Conservation (phyloP, 1,140 invertebrate species). For the Panulirus ornatus region DNA sequence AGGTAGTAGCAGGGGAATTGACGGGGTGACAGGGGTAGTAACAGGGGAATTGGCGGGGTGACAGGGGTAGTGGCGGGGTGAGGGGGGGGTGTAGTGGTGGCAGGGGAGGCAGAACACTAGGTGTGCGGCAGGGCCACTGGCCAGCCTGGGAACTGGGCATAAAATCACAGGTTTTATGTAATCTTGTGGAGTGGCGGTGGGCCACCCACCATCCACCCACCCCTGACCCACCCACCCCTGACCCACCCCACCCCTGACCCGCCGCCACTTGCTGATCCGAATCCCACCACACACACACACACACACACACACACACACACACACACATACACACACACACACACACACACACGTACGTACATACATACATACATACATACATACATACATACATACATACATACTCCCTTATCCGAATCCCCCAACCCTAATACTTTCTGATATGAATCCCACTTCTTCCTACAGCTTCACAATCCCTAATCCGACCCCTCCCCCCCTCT, state of each 20-base stretch:
- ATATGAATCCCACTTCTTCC: too few relatives aligned
- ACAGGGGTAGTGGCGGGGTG: background rate
- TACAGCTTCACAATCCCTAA: background rate
- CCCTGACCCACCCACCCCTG: background rate
- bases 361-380: background rate
- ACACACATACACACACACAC: background rate
- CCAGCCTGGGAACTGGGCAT: background rate
- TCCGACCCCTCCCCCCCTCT: too few relatives aligned
- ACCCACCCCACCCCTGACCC: background rate
- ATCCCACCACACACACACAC: background rate
- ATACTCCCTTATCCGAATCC: background rate
- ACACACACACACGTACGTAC: background rate
- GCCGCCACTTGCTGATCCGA: background rate
- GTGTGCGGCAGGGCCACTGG: too few relatives aligned
- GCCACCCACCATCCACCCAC: background rate
- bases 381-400: background rate
- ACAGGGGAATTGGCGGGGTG: background rate
- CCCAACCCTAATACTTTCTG: background rate
- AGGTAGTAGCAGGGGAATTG: background rate
- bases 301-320: background rate
- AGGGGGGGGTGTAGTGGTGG: background rate
- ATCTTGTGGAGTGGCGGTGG: background rate
- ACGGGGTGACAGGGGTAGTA: background rate
- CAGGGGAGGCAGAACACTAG: background rate
- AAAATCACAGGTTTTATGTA: conserved; percentile 28